Base-by-base conservation (phyloP, 2,113 vertebrate genomes). In the Nothoprocta pentlandii region DNA sequence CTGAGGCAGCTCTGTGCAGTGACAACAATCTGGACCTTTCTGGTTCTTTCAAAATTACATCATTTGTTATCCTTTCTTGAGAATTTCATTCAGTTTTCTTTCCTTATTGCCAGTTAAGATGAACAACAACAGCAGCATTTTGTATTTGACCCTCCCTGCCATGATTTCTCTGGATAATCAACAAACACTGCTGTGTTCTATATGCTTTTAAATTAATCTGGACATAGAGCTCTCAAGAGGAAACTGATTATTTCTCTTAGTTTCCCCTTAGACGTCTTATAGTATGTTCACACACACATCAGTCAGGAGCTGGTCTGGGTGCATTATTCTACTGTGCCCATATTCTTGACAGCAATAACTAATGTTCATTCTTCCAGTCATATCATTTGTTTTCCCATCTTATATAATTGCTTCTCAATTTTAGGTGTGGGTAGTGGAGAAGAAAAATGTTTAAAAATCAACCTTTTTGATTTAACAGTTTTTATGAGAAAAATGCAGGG, bases 1-100 rank as follows among this genome's bases (percentile, higher is more conserved):
- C 85, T 94, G 89, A 97, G 80, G 92, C 46, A 86, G 85, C 63
- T 78, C 89, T 94, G 46, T 78, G 73, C 82, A 87, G 46, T 68
- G 87, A 69, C 85, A 94, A 70, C 91, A 95, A 96, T 93, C 85
- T 95, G 96, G 83, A 93, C 49, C 26, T 59, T 90, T 78, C 58
- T 81, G 69, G 5, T n/a, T 73, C 85, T 90, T 89, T 82, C n/a
- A 5, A 41, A 76, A 76, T 47, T 34, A 9, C 53, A 85, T 42
- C 54, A 63, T 89, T 79, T 39, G 25, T 62, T 89, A 71, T 77
- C 58, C 44, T 95, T 20, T 74, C 87, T 68, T 69, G 80, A 84
- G 53, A 54, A 71, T 71, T 92, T 87, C 6, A 49, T 69, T 78
- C 62, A 30, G 4, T 87, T 95, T 49, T 82, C 58, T 42, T 87